Evolutionary conservation across 2,113 vertebrate species (phyloP), one percentile per base, ranked within the genome.

Genomic region (Heterochromis multidens): DNA sequence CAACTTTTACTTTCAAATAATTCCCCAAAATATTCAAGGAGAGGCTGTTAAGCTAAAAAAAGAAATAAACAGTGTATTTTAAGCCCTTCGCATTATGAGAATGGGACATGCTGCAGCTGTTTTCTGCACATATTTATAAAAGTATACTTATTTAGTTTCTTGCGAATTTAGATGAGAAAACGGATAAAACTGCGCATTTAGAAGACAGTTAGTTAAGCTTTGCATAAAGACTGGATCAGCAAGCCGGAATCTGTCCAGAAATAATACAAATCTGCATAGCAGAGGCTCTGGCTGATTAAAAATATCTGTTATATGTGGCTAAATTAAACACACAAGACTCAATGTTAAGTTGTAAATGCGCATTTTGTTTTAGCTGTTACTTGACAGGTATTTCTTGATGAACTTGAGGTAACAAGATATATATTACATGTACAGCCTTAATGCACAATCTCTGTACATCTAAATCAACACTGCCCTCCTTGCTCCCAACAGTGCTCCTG

Each of bases 21-120:
- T 79, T 85, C 57, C 21, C 49, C 25, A 77, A 81, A 83, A 43
- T 58, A 77, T 27, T 61, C 27, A 74, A 52, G 27, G 27, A 4
- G 60, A 74, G 14, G 25, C 67, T 59, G 33, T 60, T 31, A 6
- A 13, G 70, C 21, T 70, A 40, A 80, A 56, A 40, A 77, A 25
- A 65, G 12, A 63, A 25, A 33, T 35, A 13, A 56, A 56, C 49
- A 54, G 37, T 52, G 40, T 17, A 2, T 23, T 52, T 29, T 1
- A 54, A 57, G 19, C 2, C 54, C 79, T 82, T 40, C 19, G 35
- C 52, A 19, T 19, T 29, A 16, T 40, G 14, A 13, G 35, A 33
- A 76, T 19, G 17, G 16, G 14, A 49, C 16, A 54, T 2, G 8
- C 49, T 54, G 16, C 49, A 54, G 49, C 25, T 13, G 49, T 52